Base-by-base conservation (phyloP, 2,888 invertebrate species). In the Andrena bucephala region DNA sequence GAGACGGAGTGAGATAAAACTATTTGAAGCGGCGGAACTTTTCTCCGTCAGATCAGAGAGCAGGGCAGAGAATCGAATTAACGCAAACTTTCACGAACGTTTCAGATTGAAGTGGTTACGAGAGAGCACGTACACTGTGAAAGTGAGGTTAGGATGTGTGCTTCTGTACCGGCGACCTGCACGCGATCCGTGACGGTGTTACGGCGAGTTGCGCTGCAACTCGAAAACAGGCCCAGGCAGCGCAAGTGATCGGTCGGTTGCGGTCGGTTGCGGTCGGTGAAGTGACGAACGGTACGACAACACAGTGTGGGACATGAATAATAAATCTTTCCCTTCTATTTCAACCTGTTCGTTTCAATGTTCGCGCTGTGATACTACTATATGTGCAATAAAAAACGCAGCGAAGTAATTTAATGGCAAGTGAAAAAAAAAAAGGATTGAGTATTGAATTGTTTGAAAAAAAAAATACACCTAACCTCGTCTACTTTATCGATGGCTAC, bases 61-160 rank as follows among this genome's bases (percentile, higher is more conserved):
- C 2, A 42, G n/a, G 2, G 16, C 27, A 13, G 27, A 36, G 27
- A 16, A 16, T 8, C 10, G 71, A 36, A 76, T 77, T 80, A 83
- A 75, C 62, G 50, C 48, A 54, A 7, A 20, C 33, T 85, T 85
- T 81, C 69, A 77, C 75, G 50, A 78, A 85, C 74, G 63, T 85
- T 85, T 83, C 87, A 87, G 88, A 88, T 84, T 88, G 88, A 88
- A 79, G 78, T 66, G 73, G 72, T 80, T 60, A 20, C 71, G 68
- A 70, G 62, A 66, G 48, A 72, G 75, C 72, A 65, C 57, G 69
- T 69, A 75, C 75, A 62, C 63, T 71, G 54, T 50, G 73, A 74
- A 80, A 81, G 60, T 78, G 78, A 88, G 88, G 87, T 88, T 88
- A 88, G 85, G 72, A 82, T 59, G 68, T 80, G 77, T 62, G 65